Percentiles rank a stretch among this genome's conserved stretches.
phyloP scores from a whole-genome alignment of 2,113 vertebrate species.

The Cyanistes caeruleus region DNA sequence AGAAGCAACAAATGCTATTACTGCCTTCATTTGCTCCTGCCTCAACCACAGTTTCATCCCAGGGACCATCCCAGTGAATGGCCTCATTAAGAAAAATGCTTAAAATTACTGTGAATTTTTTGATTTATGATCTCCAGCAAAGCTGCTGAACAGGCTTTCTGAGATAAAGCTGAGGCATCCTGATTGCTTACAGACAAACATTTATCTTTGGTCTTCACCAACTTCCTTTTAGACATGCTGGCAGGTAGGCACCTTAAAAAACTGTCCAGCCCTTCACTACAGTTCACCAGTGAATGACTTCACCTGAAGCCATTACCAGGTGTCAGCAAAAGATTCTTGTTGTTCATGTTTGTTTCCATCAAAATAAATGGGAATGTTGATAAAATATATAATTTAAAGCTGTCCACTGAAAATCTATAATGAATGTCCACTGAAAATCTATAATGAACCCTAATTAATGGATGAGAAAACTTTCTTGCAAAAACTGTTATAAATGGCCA shows the following conservation, averaged over 20 bases:
- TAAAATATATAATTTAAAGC: not conserved
- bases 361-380: not conserved
- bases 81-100: not conserved
- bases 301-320: not conserved
- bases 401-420: not conserved
- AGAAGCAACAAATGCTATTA: not conserved
- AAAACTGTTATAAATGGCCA: not conserved
- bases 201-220: not conserved
- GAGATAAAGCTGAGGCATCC: not conserved
- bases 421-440: not conserved
- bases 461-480: not conserved
- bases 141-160: not conserved
- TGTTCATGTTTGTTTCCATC: not conserved
- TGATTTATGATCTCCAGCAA: constrained; percentile 21
- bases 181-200: not conserved
- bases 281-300: no score
- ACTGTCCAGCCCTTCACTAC: not conserved
- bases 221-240: not conserved
- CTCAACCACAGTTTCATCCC: not conserved
- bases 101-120: not conserved
- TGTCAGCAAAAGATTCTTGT: fast-evolving
- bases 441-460: not conserved
- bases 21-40: not conserved
- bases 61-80: not conserved
- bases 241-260: not conserved